Percentiles rank a stretch among this genome's conserved stretches.
Evolutionary conservation across 1,140 invertebrate genomes (phyloP).

Genomic region (Cecropterus lyciades): DNA sequence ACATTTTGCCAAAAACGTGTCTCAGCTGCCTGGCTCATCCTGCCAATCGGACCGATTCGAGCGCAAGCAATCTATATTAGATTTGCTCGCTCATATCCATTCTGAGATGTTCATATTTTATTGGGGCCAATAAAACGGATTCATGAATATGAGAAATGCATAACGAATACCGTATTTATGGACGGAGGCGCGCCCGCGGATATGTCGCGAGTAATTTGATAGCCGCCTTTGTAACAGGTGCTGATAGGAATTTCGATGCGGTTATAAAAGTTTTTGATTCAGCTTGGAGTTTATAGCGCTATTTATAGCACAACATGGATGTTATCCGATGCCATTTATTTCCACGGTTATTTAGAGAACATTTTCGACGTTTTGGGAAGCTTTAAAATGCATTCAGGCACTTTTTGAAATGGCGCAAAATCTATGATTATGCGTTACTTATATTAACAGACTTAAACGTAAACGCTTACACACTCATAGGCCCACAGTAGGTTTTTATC

Average conservation of each 20-base stretch:
- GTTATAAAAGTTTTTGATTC: slow-evolving; percentile 56
- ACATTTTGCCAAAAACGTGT: slow-evolving; percentile 31
- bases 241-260: slow-evolving; percentile 75
- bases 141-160: slow-evolving; percentile 85
- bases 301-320: slow-evolving; percentile 25
- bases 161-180: slow-evolving; percentile 84
- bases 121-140: slow-evolving; percentile 85
- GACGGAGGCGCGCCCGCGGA: slow-evolving; percentile 74
- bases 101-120: slow-evolving; percentile 86
- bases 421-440: no score
- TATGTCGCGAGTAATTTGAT: slow-evolving; percentile 82
- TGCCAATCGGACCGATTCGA: slow-evolving; percentile 73
- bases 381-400: no score
- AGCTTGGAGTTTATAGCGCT: slow-evolving; percentile 28
- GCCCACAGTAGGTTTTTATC: no score
- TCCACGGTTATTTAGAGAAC: slow-evolving; percentile 4
- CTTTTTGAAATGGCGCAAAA: no score
- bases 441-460: no score
- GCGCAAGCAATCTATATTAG: slow-evolving; percentile 83
- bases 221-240: slow-evolving; percentile 82
- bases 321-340: slow-evolving; percentile 13
- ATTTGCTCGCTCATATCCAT: slow-evolving; percentile 83
- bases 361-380: not conserved
- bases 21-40: slow-evolving; percentile 72
- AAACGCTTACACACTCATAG: no score